phyloP scores from a whole-genome alignment of 2,797 vertebrate genomes.

The Mareca strepera region DNA sequence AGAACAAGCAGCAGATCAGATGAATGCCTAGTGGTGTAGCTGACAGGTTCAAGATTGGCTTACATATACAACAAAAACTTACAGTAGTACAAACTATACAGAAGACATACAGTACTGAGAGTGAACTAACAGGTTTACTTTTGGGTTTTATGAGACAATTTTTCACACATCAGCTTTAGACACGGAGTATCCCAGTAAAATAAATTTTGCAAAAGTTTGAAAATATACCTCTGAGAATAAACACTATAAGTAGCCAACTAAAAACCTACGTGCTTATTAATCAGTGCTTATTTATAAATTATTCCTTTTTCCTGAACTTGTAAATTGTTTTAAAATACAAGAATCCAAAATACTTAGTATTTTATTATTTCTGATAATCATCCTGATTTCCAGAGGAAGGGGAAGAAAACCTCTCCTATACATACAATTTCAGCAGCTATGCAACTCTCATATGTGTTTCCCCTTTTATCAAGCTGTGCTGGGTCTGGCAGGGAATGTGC shows the following conservation, averaged over 20 bases:
- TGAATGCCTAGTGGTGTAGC: not conserved
- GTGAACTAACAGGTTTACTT: not conserved
- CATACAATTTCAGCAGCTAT: not conserved
- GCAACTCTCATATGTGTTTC: accelerated
- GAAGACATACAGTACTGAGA: not conserved
- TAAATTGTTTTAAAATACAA: not conserved
- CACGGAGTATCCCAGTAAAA: not conserved
- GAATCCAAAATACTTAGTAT: not conserved
- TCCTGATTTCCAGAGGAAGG: not conserved
- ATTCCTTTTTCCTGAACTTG: not conserved
- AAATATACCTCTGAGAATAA: not conserved
- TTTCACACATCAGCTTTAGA: not conserved
- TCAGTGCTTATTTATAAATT: not conserved
- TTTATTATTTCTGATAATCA: not conserved
- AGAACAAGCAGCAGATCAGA: not conserved
- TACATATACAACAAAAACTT: not conserved
- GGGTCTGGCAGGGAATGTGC: too few relatives aligned
- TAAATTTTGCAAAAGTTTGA: not conserved
- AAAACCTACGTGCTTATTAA: not conserved
- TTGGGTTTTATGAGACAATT: not conserved
- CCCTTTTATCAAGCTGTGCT: not conserved
- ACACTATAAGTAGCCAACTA: not conserved
- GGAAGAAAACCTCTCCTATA: not conserved
- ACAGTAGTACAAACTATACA: not conserved
- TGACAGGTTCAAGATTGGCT: not conserved